Evolutionary conservation across 1,140 invertebrate species (phyloP).

Genomic region (Aporrectodea caliginosa): DNA sequence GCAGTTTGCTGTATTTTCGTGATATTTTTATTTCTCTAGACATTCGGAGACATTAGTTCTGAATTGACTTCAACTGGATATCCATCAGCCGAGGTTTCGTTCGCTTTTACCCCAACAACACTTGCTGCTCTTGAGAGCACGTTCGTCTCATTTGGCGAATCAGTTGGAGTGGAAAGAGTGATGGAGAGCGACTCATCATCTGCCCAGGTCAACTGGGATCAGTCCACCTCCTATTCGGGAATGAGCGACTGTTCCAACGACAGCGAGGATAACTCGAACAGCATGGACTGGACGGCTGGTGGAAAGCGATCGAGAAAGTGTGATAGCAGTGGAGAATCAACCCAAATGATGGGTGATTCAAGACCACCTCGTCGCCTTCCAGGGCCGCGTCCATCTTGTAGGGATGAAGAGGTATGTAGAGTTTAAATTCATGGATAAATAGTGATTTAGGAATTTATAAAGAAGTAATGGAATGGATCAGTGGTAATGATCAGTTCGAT

Average conservation of each 20-base stretch:
- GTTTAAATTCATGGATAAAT: no score
- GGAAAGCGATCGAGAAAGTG: not conserved
- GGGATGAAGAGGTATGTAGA: constrained; percentile 12
- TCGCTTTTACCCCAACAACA: not conserved
- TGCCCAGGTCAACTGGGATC: not conserved
- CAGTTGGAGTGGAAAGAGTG: not conserved
- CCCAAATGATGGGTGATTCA: not conserved
- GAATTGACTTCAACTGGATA: not conserved
- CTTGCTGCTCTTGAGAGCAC: not conserved
- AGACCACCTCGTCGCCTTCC: not conserved
- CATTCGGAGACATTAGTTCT: not conserved
- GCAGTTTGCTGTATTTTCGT: not conserved
- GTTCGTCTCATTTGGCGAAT: not conserved
- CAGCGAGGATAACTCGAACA: not conserved
- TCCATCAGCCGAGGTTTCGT: not conserved
- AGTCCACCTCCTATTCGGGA: not conserved
- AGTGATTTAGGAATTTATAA: no score
- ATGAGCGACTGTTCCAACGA: not conserved
- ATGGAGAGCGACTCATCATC: not conserved
- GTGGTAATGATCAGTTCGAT: no score
- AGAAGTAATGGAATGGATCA: no score
- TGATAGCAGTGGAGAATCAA: not conserved
- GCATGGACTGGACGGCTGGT: not conserved
- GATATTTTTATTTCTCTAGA: not conserved
- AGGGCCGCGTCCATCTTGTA: not conserved